Conservation (phyloP, 2,113 vertebrate genomes). For the Varanus salvator region DNA sequence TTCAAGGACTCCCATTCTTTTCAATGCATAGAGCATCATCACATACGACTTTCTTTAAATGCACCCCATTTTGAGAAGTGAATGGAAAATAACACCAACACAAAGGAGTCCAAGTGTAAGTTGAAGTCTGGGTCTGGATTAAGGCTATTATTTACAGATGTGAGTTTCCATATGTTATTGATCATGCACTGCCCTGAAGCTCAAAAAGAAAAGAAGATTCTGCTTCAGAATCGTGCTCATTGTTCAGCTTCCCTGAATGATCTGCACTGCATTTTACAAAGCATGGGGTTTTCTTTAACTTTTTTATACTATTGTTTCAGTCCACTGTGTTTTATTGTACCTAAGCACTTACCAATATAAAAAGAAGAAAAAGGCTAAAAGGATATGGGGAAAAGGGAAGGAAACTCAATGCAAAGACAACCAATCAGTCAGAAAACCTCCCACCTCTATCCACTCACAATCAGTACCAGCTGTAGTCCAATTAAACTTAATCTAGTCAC, state of each 20-base stretch:
- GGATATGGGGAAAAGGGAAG: constrained; percentile 54
- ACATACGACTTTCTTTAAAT: not conserved
- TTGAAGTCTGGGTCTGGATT: not conserved
- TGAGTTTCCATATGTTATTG: not conserved
- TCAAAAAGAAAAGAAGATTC: fast-evolving
- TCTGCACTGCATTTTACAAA: not conserved
- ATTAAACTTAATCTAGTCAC: constrained; percentile 90
- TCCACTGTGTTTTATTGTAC: constrained; percentile 31
- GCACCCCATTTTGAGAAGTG: not conserved
- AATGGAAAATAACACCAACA: not conserved
- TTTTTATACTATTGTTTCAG: constrained; percentile 51
- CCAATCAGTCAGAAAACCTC: constrained; percentile 76
- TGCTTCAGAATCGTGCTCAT: not conserved
- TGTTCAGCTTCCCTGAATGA: not conserved
- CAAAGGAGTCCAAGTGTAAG: not conserved
- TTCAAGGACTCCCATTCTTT: not conserved
- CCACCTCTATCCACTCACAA: constrained; percentile 67
- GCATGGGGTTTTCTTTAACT: constrained; percentile 15
- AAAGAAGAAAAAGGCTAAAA: constrained; percentile 36
- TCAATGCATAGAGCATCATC: not conserved
- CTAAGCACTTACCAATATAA: not conserved
- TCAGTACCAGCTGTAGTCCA: constrained; percentile 84
- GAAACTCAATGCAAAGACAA: constrained; percentile 67
- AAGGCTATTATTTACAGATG: not conserved
- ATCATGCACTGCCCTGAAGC: not conserved